Evolutionary conservation across 2,113 vertebrate genomes (phyloP), one percentile per base, ranked within the genome.

Genomic region (Micronisus gabar): DNA sequence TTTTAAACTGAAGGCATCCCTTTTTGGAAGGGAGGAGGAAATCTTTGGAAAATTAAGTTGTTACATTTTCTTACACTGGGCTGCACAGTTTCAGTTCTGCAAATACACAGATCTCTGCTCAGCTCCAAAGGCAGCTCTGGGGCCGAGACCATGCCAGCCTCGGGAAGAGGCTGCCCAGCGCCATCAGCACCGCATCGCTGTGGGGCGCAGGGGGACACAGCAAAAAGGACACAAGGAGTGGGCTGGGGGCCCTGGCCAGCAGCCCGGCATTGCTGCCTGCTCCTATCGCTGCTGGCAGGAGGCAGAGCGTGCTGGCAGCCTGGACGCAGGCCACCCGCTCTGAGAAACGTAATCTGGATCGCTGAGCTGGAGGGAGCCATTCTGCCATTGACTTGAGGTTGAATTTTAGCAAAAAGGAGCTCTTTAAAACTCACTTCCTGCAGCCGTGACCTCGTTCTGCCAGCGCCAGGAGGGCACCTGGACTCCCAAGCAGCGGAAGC

Each of bases 211-310:
- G 3, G 43, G 48, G 38, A 11, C n/a, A 25, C n/a, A 9, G 32
- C 27, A 6, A 11, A 6, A 11, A 10, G 41, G 66, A 12, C 26
- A 22, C 0, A 0, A 21, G 13, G 6, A 23, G 30, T 0, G 14
- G 55, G 41, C 50, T 52, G 78, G 11, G 7, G 52, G 34, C 84
- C 50, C 47, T 26, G 32, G 68, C 55, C 16, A 10, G 80, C 62
- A 56, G 43, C 7, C 2, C 27, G 10, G 48, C 15, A 2, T 5
- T 23, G 58, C 78, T 58, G 38, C 88, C 62, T 9, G 36, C 56
- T 63, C 8, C 1, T 20, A 1, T 21, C 0, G 0, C 5, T 32
- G 53, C 67, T 62, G 58, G n/a, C 65, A 43, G 65, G 45, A 71
- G 9, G 15, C 67, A 84, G 30, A 43, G 36, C 1, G 4, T 11